phyloP scores from a whole-genome alignment of 2,113 vertebrate species.

The Myocastor coypus region DNA sequence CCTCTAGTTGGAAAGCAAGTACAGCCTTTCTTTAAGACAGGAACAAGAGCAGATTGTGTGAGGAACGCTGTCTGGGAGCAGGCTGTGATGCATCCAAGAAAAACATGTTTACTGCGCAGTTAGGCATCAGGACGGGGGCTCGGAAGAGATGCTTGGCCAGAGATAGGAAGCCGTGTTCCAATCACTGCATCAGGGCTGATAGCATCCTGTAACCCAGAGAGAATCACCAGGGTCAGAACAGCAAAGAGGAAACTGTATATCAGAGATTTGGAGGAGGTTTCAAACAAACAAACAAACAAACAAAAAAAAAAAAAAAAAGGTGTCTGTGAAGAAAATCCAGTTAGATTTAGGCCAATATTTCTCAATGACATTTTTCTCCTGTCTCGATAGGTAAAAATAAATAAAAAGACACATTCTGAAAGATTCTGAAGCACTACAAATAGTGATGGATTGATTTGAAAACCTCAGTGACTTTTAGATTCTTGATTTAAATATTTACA shows the following conservation, averaged over 20 bases:
- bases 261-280: background rate
- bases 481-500: background rate
- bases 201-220: background rate
- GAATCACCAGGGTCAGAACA: background rate
- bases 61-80: rapidly evolving
- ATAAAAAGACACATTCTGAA: background rate
- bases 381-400: background rate
- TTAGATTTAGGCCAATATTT: constrained; percentile 24
- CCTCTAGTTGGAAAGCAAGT: background rate
- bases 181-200: no score
- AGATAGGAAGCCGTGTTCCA: background rate
- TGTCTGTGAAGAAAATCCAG: background rate
- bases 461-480: background rate
- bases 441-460: background rate
- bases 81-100: background rate
- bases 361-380: background rate
- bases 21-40: background rate
- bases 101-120: background rate
- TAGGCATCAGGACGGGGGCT: background rate
- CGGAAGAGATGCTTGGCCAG: background rate
- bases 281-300: no score
- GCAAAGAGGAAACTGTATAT: background rate
- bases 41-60: background rate
- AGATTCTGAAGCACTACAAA: background rate
- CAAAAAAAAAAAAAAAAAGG: background rate